Percentiles rank a stretch among this genome's conserved stretches.
phyloP scores from a whole-genome alignment of 2,797 vertebrate genomes.

The Ateles fusciceps region DNA sequence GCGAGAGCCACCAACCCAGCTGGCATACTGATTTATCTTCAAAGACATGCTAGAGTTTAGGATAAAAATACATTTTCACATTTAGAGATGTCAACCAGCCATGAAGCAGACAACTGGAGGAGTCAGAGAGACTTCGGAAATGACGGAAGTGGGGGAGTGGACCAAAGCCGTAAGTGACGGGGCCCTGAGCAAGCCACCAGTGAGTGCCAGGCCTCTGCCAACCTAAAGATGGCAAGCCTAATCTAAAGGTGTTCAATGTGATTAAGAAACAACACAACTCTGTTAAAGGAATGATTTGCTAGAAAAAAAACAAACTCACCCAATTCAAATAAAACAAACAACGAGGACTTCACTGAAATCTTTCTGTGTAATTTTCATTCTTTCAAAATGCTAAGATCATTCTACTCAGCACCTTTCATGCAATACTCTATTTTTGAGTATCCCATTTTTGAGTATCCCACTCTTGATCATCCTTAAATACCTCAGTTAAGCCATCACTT shows the following conservation, averaged over 20 bases:
- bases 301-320: not conserved
- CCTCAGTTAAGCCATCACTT: accelerated
- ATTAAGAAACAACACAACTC: not conserved
- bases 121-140: not conserved
- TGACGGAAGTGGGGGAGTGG: not conserved
- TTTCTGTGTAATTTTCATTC: not conserved
- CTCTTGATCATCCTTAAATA: not conserved
- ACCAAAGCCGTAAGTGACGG: accelerated
- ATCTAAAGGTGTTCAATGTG: too few relatives aligned
- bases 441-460: not conserved
- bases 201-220: not conserved
- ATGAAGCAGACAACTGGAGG: not conserved
- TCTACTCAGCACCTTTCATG: not conserved
- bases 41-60: not conserved
- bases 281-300: not conserved
- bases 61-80: not conserved
- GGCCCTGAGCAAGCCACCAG: accelerated
- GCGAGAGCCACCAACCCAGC: not conserved
- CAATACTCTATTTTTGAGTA: not conserved
- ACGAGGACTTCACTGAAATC: not conserved
- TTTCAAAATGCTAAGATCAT: not conserved
- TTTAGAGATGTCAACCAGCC: not conserved
- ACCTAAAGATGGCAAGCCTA: accelerated
- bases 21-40: not conserved
- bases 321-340: not conserved